These are phyloP conservation scores for Prunella fulvescens DNA, from an alignment of 2,113 vertebrate genomes.

Conservation along the genomic window DNA sequence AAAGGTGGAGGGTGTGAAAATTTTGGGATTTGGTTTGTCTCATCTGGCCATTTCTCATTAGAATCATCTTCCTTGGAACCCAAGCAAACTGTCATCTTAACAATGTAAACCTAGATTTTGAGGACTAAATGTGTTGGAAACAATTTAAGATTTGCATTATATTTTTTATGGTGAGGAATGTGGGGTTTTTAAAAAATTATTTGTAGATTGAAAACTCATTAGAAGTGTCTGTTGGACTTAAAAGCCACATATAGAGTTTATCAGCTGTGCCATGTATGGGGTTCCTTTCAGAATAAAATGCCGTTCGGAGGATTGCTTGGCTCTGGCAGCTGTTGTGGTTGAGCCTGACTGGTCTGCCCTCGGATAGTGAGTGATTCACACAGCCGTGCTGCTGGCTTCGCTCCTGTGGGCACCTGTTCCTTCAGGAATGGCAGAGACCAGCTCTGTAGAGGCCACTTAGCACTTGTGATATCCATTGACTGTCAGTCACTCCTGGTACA, in stretches of 20 bases:
- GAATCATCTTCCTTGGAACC: background rate
- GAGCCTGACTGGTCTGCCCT: background rate
- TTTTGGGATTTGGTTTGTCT: background rate
- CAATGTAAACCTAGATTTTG: background rate
- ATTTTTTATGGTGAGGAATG: background rate
- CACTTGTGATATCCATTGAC: background rate
- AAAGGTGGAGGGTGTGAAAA: background rate
- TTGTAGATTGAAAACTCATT: background rate
- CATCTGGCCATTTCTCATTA: background rate
- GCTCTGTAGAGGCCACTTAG: background rate
- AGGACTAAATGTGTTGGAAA: background rate
- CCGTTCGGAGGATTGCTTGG: background rate
- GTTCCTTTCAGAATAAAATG: background rate
- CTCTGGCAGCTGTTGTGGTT: background rate
- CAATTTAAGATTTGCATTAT: background rate
- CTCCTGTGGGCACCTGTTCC: background rate
- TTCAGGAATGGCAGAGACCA: background rate
- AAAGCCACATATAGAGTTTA: background rate
- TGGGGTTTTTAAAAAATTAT: background rate
- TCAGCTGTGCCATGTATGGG: fast-evolving
- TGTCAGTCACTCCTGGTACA: background rate
- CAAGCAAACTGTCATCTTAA: background rate
- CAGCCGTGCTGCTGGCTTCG: background rate
- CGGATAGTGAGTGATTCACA: fast-evolving
- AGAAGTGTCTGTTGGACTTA: background rate